These are phyloP conservation scores for Acronicta psi DNA, from an alignment of 2,888 invertebrate species.

Conservation along the genomic window DNA sequence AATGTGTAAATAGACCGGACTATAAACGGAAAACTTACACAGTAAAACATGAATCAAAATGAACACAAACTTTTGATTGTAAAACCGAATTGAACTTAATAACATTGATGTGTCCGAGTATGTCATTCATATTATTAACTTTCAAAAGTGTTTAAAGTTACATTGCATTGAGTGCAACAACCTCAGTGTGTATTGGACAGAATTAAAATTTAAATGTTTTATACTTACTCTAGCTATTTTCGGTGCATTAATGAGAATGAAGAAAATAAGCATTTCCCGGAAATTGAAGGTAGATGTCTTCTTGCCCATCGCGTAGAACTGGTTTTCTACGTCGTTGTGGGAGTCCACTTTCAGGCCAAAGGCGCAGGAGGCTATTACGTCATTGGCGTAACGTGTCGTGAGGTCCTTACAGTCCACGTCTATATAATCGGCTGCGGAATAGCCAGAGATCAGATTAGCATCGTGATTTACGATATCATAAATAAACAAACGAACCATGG, in stretches of 20 bases:
- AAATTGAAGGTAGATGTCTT: slow-evolving; percentile 69
- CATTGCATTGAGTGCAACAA: too few relatives aligned
- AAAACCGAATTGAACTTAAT: too few relatives aligned
- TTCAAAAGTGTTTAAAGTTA: too few relatives aligned
- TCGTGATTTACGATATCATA: not conserved
- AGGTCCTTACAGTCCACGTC: slow-evolving; percentile 80
- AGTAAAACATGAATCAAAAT: too few relatives aligned
- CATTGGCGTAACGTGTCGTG: slow-evolving; percentile 82
- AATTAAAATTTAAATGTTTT: not conserved
- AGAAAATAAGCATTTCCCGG: slow-evolving; percentile 57
- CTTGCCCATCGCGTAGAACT: slow-evolving; percentile 87
- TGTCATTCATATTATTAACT: too few relatives aligned
- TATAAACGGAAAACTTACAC: too few relatives aligned
- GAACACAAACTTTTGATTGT: too few relatives aligned
- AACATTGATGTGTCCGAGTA: too few relatives aligned
- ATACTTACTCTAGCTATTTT: slow-evolving; percentile 59
- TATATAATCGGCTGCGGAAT: slow-evolving; percentile 58
- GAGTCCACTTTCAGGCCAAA: slow-evolving; percentile 89
- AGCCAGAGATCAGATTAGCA: not conserved
- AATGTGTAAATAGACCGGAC: too few relatives aligned
- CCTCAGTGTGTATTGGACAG: too few relatives aligned
- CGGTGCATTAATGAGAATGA: slow-evolving; percentile 57
- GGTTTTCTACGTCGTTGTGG: slow-evolving; percentile 82
- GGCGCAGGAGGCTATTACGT: slow-evolving; percentile 87
- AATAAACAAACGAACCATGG: too few relatives aligned